Evolutionary conservation across 2,113 vertebrate genomes (phyloP).

Genomic region (Gallinago media): DNA sequence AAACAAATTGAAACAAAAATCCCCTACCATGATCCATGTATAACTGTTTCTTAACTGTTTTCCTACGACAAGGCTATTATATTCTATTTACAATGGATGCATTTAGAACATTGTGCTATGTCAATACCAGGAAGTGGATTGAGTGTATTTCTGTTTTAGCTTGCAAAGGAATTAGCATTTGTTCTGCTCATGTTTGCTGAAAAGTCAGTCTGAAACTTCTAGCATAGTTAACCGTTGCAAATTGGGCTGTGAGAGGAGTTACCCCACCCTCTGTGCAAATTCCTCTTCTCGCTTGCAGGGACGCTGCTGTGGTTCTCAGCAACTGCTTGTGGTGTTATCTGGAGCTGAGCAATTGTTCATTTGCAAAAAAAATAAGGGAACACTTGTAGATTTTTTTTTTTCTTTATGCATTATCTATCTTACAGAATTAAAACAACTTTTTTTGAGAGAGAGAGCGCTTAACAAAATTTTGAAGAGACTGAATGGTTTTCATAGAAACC

Average conservation of each 20-base stretch:
- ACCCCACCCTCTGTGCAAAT: neutral
- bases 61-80: conserved; percentile 42
- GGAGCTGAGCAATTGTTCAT: neutral
- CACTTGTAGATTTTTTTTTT: neutral
- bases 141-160: conserved; percentile 57
- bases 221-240: neutral
- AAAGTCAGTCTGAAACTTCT: conserved; percentile 14
- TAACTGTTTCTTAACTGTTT: conserved; percentile 35
- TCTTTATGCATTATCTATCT: accelerated
- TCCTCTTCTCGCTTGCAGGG: neutral
- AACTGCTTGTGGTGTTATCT: neutral
- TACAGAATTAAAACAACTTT: neutral
- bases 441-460: neutral
- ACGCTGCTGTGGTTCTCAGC: neutral
- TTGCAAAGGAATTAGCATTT: conserved; percentile 40
- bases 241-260: neutral
- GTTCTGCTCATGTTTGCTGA: conserved; percentile 21
- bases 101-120: conserved; percentile 83
- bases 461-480: neutral
- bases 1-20: conserved; percentile 38
- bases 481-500: neutral
- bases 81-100: conserved; percentile 82
- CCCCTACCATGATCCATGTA: neutral
- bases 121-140: conserved; percentile 86
- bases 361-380: neutral